These are phyloP conservation scores for Exocentrus adspersus DNA, from an alignment of 2,888 invertebrate genomes.

Conservation along the genomic window DNA sequence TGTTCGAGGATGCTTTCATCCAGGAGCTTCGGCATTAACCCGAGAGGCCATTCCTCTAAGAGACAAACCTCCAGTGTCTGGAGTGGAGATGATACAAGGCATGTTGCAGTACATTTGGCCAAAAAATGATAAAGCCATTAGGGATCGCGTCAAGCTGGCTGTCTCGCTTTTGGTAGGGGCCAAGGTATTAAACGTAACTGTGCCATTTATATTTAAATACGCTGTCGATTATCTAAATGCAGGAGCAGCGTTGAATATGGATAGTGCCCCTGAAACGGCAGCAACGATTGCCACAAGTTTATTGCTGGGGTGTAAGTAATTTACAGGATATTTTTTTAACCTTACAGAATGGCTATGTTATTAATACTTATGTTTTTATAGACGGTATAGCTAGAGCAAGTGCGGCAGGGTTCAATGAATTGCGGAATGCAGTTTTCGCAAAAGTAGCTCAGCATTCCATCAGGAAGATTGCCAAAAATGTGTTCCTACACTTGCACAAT, in stretches of 20 bases:
- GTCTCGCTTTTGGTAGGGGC: constrained; percentile 81
- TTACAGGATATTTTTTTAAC: no score
- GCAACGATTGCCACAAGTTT: constrained; percentile 82
- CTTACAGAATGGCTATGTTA: no score
- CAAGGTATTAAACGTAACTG: constrained; percentile 89
- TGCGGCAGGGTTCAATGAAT: constrained; percentile 93
- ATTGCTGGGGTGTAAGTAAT: constrained; percentile 85
- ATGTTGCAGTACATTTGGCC: constrained; percentile 98
- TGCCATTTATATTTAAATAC: constrained; percentile 96
- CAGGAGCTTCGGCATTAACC: constrained; percentile 74
- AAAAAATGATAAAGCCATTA: constrained; percentile 81
- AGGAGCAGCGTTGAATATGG: constrained; percentile 73
- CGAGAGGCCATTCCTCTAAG: constrained; percentile 69
- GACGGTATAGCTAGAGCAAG: constrained; percentile 94
- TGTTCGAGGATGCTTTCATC: constrained; percentile 89
- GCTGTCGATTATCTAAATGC: constrained; percentile 88
- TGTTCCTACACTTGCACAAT: constrained; percentile 95
- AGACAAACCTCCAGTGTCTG: constrained; percentile 70
- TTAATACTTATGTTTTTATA: no score
- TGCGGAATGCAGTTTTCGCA: constrained; percentile 97
- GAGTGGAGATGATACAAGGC: constrained; percentile 82
- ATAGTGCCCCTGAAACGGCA: constrained; percentile 82
- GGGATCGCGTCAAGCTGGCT: constrained; percentile 84
- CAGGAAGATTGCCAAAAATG: constrained; percentile 90
- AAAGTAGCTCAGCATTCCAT: constrained; percentile 98